Evolutionary conservation across 2,797 vertebrate species (phyloP).

Genomic region (Discoglossus pictus): DNA sequence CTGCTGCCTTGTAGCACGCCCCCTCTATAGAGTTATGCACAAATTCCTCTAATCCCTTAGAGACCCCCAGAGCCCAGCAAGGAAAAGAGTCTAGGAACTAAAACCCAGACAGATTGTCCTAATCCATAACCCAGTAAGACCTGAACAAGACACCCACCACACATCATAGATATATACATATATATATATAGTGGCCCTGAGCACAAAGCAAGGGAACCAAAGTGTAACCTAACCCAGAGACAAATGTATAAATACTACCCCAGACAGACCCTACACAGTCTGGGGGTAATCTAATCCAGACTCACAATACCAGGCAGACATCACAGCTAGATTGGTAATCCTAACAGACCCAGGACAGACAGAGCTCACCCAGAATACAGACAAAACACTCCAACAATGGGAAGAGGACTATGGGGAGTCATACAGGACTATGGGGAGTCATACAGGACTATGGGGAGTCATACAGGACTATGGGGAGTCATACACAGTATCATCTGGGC

Average conservation of each 20-base stretch:
- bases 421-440: too few species aligned
- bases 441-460: too few species aligned
- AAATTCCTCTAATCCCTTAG: constrained; percentile 49
- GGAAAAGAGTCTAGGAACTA: constrained; percentile 7
- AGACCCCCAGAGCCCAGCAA: constrained; percentile 14
- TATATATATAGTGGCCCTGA: too few species aligned
- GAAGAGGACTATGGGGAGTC: too few species aligned
- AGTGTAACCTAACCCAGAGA: constrained; percentile 13
- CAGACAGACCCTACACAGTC: constrained; percentile 32
- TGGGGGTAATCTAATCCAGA: too few species aligned
- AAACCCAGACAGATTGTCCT: background rate
- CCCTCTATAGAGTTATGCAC: constrained; percentile 39
- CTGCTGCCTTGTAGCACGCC: constrained; percentile 20
- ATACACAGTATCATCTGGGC: too few species aligned
- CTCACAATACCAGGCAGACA: constrained; percentile 8
- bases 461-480: too few species aligned
- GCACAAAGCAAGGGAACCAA: too few species aligned
- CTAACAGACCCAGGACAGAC: background rate
- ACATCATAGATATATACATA: too few species aligned
- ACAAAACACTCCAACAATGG: too few species aligned
- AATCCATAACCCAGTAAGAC: background rate
- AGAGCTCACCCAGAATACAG: background rate
- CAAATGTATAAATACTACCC: constrained; percentile 8
- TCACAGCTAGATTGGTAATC: background rate
- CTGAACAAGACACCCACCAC: too few species aligned